Evolutionary conservation across 2,797 vertebrate genomes (phyloP).

Genomic region (Mionectes olivaceus): DNA sequence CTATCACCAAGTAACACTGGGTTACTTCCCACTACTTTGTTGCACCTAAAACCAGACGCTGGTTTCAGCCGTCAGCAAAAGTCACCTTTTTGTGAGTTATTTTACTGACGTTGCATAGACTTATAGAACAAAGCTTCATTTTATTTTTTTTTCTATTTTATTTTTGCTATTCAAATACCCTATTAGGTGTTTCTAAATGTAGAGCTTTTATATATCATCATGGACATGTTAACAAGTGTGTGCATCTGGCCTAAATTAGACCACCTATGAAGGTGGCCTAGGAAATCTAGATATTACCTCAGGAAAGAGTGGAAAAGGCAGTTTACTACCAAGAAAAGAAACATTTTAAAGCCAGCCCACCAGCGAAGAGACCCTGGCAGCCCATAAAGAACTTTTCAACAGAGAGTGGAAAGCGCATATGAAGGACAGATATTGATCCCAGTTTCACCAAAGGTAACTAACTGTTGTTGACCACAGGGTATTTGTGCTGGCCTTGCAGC

Average conservation of each 20-base stretch:
- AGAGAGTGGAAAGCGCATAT: neutral
- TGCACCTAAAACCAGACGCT: neutral
- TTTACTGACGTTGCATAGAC: neutral
- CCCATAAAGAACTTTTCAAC: conserved; percentile 37
- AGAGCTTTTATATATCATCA: conserved; percentile 49
- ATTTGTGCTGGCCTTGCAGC: neutral
- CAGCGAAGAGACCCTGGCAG: conserved; percentile 25
- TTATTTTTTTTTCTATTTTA: neutral
- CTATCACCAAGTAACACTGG: neutral
- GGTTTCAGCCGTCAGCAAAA: neutral
- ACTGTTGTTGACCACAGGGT: neutral
- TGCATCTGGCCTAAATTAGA: conserved; percentile 72
- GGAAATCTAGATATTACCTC: conserved; percentile 49
- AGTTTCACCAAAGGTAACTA: neutral
- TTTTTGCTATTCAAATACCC: conserved; percentile 12
- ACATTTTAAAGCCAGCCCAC: conserved; percentile 45
- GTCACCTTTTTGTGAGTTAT: neutral
- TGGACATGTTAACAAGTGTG: conserved; percentile 36
- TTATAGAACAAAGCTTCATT: neutral
- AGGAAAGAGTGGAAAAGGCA: conserved; percentile 46
- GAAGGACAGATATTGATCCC: neutral
- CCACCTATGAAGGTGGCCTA: conserved; percentile 64
- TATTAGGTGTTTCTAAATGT: conserved; percentile 43
- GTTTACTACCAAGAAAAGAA: conserved; percentile 44
- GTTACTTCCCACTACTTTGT: neutral